Conservation (phyloP, 2,888 invertebrate genomes). For the Eupithecia vulgata region DNA sequence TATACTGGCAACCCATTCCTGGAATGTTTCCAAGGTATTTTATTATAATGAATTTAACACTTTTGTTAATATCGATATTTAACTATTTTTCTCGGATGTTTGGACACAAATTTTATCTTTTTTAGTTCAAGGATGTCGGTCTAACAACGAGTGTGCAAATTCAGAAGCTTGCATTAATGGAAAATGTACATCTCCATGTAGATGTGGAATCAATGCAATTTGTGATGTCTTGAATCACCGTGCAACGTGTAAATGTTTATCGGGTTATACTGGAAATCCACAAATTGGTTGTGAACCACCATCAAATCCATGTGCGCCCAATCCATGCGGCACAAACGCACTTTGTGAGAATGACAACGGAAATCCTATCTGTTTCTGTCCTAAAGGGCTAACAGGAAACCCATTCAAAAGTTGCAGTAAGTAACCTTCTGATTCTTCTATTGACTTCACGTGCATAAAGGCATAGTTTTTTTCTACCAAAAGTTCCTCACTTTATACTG, state of each 20-base stretch:
- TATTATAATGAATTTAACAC: background rate
- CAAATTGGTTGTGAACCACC: constrained; percentile 88
- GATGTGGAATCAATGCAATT: constrained; percentile 90
- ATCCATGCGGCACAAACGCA: constrained; percentile 94
- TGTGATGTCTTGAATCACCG: constrained; percentile 92
- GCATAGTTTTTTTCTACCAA: background rate
- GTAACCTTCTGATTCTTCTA: constrained; percentile 63
- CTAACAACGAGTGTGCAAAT: constrained; percentile 88
- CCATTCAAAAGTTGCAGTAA: constrained; percentile 95
- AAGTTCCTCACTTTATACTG: background rate
- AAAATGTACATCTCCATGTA: constrained; percentile 90
- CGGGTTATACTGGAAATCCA: constrained; percentile 92
- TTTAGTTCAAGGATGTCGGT: constrained; percentile 88
- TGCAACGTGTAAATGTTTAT: constrained; percentile 91
- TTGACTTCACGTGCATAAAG: background rate
- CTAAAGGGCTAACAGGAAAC: constrained; percentile 95
- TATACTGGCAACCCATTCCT: constrained; percentile 91
- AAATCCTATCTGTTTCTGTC: constrained; percentile 94
- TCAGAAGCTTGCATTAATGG: constrained; percentile 91
- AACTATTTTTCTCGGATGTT: background rate
- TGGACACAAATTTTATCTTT: constrained; percentile 36
- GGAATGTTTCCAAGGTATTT: constrained; percentile 86
- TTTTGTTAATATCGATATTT: background rate
- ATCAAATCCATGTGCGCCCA: constrained; percentile 91
- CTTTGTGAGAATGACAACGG: constrained; percentile 93